Evolutionary conservation across 2,113 vertebrate genomes (phyloP).

Genomic region (Choloepus hoffmanni): DNA sequence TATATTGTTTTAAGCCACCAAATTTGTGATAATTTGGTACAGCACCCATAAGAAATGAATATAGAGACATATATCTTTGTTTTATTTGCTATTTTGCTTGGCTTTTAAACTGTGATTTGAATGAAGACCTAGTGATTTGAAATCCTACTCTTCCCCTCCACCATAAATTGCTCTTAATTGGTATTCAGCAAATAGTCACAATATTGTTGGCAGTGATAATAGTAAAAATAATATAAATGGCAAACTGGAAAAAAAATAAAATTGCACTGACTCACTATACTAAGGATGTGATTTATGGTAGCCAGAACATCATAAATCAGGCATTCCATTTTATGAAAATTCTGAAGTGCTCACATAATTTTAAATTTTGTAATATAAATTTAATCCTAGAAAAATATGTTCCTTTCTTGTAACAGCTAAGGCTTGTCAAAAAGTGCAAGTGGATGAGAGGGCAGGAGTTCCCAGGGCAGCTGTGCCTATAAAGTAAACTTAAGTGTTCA

Average conservation of each 20-base stretch:
- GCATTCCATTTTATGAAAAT: not conserved
- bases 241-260: not conserved
- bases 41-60: not conserved
- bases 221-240: not conserved
- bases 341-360: not conserved
- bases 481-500: not conserved
- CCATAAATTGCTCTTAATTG: not conserved
- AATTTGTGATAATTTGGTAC: too few relatives aligned
- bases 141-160: not conserved
- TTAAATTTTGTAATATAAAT: not conserved
- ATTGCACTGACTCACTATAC: not conserved
- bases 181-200: not conserved
- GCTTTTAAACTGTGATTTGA: not conserved
- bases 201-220: not conserved
- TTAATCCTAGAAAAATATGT: not conserved
- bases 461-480: not conserved
- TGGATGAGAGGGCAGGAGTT: not conserved
- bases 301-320: not conserved
- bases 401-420: not conserved
- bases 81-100: not conserved
- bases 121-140: not conserved
- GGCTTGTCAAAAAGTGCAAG: not conserved
- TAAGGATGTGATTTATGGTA: not conserved
- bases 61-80: not conserved
- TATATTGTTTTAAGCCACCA: too few relatives aligned